Evolutionary conservation across 2,888 invertebrate species (phyloP).

Genomic region (Cremastobaeus sp.): DNA sequence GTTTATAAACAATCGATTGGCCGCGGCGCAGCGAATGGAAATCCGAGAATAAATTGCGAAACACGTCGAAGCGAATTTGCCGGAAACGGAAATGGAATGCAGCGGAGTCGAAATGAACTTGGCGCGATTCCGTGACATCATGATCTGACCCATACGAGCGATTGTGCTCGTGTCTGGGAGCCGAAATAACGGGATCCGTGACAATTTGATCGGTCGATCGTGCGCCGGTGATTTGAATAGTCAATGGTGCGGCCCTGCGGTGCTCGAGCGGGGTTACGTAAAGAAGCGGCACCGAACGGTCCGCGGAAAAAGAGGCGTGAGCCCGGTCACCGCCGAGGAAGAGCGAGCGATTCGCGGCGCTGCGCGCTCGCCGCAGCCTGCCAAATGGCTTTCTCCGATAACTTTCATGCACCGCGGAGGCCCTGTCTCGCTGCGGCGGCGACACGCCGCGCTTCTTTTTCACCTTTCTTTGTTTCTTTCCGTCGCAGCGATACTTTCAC

Average conservation of each 20-base stretch:
- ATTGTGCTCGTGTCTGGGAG: constrained; percentile 34
- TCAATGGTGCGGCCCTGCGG: constrained; percentile 48
- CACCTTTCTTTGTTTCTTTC: constrained; percentile 74
- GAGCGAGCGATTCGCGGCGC: constrained; percentile 42
- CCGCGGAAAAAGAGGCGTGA: constrained; percentile 39
- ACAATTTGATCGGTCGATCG: constrained; percentile 22
- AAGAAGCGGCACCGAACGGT: constrained; percentile 63
- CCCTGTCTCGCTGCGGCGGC: constrained; percentile 52
- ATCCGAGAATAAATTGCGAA: too few species aligned
- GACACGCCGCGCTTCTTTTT: constrained; percentile 59
- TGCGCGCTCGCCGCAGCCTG: constrained; percentile 60
- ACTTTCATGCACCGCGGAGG: constrained; percentile 75
- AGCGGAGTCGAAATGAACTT: constrained; percentile 2
- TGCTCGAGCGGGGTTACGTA: constrained; percentile 64
- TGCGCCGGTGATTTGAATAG: constrained; percentile 17
- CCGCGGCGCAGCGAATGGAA: too few species aligned
- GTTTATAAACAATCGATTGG: too few species aligned
- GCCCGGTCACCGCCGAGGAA: constrained; percentile 28
- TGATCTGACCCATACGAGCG: constrained; percentile 10
- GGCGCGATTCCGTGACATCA: constrained; percentile 10
- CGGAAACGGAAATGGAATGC: constrained; percentile 1
- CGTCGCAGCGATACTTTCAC: constrained; percentile 73
- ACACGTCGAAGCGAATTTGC: too few species aligned
- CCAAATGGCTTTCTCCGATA: constrained; percentile 78
- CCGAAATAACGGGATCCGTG: constrained; percentile 61